Conservation (phyloP, 2,888 invertebrate genomes). For the Slavum lentiscoides region DNA sequence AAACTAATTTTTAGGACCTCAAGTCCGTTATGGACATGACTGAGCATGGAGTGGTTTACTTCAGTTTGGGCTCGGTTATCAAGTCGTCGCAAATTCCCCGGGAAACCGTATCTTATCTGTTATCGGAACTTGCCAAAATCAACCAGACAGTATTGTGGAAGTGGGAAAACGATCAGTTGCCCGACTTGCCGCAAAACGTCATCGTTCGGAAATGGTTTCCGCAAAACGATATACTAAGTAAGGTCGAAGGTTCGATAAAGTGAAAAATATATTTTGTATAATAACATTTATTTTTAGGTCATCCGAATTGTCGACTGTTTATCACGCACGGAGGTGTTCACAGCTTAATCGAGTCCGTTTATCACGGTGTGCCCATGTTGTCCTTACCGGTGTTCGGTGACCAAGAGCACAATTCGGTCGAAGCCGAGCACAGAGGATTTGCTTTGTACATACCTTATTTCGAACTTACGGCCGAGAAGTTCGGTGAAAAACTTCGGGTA, state of each 20-base stretch:
- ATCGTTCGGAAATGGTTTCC: constrained; percentile 49
- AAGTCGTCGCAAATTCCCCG: constrained; percentile 28
- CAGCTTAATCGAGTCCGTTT: constrained; percentile 42
- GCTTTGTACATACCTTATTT: constrained; percentile 32
- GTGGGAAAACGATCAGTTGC: constrained; percentile 38
- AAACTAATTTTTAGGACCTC: constrained; percentile 13
- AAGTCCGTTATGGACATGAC: constrained; percentile 19
- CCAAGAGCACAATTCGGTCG: constrained; percentile 39
- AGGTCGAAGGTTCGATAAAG: no score
- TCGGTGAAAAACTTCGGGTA: neutral
- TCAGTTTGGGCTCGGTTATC: constrained; percentile 48
- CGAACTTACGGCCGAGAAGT: constrained; percentile 10
- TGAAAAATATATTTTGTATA: neutral
- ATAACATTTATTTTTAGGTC: constrained; percentile 15
- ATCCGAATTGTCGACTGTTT: constrained; percentile 47
- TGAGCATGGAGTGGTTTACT: constrained; percentile 41
- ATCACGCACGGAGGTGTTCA: constrained; percentile 50
- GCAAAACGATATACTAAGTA: constrained; percentile 50
- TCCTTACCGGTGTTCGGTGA: constrained; percentile 46
- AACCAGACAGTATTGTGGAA: constrained; percentile 49
- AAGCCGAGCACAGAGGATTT: constrained; percentile 32
- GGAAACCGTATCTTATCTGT: neutral
- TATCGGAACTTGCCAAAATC: constrained; percentile 25
- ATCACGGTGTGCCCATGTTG: constrained; percentile 47
- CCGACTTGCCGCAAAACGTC: constrained; percentile 32